Evolutionary conservation across 1,140 invertebrate species (phyloP), one percentile per base, ranked within the genome.

Genomic region (Drosophila rufa): DNA sequence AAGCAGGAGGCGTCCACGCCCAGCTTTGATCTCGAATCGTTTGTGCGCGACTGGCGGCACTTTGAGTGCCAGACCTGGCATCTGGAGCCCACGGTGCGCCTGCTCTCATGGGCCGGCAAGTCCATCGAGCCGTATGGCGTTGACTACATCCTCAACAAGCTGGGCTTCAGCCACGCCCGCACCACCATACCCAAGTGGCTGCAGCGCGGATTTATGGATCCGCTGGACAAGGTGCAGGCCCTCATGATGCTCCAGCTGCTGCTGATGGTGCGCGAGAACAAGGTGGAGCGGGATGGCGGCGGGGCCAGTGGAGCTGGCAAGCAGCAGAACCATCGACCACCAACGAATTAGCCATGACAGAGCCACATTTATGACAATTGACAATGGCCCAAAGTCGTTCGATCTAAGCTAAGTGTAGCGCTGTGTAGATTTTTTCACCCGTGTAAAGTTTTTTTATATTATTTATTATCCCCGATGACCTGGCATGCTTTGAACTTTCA

Each of bases 111-210:
- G 97, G 98, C 97, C 60, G 98, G 98, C 15, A 98, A 98, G 93
- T 97, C 97, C 76, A 98, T 99, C 75, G 98, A 99, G 93, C 98
- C 98, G 1, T 99, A 99, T 86, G 98, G 98, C 43, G 98, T 99
- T 42, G 98, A 99, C 94, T 99, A 98, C 92, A 99, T 99, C 78
- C 94, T 99, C 38, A 98, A 99, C 93, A 98, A 99, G 93, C 94
- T 99, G 7, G 98, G 98, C 14, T 99, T 99, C 92, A 96, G 97
- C 64, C 99, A 99, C 93, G 99, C 99, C 3, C 94, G 98, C 46
- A 98, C 97, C 45, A 99, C 99, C 38, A 99, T 99, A 92, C 99
- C 99, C 19, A 99, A 99, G 94, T 99, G 99, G 98, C 95, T 99
- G 94, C 99, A 99, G 93, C 94, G 99, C 64, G 98, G 98, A 27